phyloP scores from a whole-genome alignment of 1,140 invertebrate species.

The Eurytemora carolleeae region DNA sequence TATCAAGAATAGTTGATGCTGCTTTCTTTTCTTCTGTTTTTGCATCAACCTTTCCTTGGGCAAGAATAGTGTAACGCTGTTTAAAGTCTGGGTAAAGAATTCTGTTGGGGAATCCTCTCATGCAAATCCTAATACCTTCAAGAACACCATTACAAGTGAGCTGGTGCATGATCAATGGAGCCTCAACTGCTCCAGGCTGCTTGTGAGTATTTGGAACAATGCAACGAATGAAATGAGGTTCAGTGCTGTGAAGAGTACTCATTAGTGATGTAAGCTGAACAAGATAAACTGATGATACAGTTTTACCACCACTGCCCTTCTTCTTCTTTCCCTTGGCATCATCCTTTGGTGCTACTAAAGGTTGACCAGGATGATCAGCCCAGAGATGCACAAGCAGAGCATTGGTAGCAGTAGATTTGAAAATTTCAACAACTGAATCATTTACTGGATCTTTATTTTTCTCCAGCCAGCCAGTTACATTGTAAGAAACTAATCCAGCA shows the following conservation, averaged over 20 bases:
- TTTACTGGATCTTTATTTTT: conserved; percentile 99
- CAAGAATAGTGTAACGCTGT: background rate
- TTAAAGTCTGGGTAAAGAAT: conserved; percentile 6
- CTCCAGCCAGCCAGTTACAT: conserved; percentile 93
- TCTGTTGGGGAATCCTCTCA: conserved; percentile 77
- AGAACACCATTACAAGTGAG: conserved; percentile 99
- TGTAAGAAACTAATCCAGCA: conserved; percentile 73
- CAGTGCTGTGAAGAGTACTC: conserved; percentile 81
- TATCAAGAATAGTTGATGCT: conserved; percentile 64
- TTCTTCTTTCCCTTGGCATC: conserved; percentile 18
- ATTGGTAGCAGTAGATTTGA: conserved; percentile 28
- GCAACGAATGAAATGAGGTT: conserved; percentile 98
- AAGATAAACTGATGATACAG: conserved; percentile 23
- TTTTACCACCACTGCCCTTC: conserved; percentile 19
- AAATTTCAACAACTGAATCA: conserved; percentile 57
- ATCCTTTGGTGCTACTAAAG: conserved; percentile 12
- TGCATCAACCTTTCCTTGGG: background rate
- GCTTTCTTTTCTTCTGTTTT: conserved; percentile 46
- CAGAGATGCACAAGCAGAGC: conserved; percentile 24
- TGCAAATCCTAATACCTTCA: conserved; percentile 99
- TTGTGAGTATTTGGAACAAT: conserved; percentile 96
- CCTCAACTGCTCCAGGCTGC: conserved; percentile 75
- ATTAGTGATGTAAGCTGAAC: conserved; percentile 93
- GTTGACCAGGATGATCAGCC: conserved; percentile 25
- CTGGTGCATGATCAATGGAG: conserved; percentile 98